Evolutionary conservation across 2,888 invertebrate genomes (phyloP), one percentile per base, ranked within the genome.

Genomic region (Cerastis leucographa): DNA sequence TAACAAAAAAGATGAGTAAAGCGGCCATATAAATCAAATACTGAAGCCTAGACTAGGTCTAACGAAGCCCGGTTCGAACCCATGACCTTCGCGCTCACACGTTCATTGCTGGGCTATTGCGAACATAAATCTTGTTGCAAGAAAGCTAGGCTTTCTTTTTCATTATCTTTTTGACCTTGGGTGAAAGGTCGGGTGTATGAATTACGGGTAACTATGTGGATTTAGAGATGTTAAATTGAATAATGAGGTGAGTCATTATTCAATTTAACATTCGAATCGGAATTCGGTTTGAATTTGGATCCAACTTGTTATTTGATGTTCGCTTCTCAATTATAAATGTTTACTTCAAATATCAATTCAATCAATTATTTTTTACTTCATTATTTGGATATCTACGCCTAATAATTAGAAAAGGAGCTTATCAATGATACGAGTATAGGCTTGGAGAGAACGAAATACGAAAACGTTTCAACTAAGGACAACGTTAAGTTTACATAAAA

Each of bases 101-200:
- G 82, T 84, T 75, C 59, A 67, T 85, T 51, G 85, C 64, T 76
- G 71, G 64, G 8, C 81, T 85, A 82, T 82, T 85, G 81, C 82
- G 62, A 7, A 67, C 85, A 83, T 83, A 83, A 83, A 83, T 83
- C 83, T 83, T 81, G 64, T 68, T 59, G 49, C 59, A 67, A 79
- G 84, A 74, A 71, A 81, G 70, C 66, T 72, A 49, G 70, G 76
- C 76, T 83, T 81, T 83, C 70, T 73, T 81, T 82, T 81, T 85
- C 81, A 81, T 81, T 81, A 81, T 73, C 54, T 75, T 56, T 65
- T 71, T 85, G 62, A 68, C 81, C 76, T 81, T 61, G 49, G 66
- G 29, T 54, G 44, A 42, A 40, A 83, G 85, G 83, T 76, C 54
- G 5, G 6, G 9, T 56, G 25, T 75, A 64, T 84, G 71, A 75